These are phyloP conservation scores for Hippasteria phrygiana DNA, from an alignment of 53 echinoderm and acorn worm species.

Conservation along the genomic window DNA sequence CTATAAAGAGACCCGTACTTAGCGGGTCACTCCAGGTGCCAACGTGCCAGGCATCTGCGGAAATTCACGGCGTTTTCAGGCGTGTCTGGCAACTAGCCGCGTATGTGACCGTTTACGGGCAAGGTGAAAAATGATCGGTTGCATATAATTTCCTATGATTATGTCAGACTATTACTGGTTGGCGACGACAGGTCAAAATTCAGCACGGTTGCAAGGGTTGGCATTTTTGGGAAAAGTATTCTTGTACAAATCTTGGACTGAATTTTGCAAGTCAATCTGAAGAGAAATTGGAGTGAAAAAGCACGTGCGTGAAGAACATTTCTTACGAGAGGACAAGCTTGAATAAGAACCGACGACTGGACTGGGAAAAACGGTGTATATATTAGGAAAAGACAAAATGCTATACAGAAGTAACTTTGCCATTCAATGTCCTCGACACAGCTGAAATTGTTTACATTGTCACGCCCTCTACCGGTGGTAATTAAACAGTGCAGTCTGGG, in stretches of 20 bases:
- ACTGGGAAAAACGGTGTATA: no score
- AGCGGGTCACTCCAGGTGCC: neutral
- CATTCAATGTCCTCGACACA: neutral
- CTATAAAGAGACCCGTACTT: neutral
- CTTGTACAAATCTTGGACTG: no score
- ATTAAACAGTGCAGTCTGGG: neutral
- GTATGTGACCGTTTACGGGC: constrained; percentile 9
- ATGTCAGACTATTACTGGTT: neutral
- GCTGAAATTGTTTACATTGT: neutral
- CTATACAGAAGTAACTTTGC: no score
- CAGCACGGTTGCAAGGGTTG: no score
- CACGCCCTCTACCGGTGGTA: neutral
- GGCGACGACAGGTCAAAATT: neutral
- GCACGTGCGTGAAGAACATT: no score
- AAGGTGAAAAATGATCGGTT: neutral
- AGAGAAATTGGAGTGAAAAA: no score
- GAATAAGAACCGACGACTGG: no score
- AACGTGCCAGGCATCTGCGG: neutral
- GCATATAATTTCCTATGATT: neutral
- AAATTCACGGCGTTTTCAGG: constrained; percentile 13
- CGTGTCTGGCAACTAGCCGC: constrained; percentile 23
- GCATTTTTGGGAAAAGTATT: no score
- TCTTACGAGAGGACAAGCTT: no score
- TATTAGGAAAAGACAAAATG: no score
- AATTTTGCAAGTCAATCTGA: no score